These are phyloP conservation scores for Hipposideros armiger DNA, from an alignment of 2,113 vertebrate species.

Conservation along the genomic window DNA sequence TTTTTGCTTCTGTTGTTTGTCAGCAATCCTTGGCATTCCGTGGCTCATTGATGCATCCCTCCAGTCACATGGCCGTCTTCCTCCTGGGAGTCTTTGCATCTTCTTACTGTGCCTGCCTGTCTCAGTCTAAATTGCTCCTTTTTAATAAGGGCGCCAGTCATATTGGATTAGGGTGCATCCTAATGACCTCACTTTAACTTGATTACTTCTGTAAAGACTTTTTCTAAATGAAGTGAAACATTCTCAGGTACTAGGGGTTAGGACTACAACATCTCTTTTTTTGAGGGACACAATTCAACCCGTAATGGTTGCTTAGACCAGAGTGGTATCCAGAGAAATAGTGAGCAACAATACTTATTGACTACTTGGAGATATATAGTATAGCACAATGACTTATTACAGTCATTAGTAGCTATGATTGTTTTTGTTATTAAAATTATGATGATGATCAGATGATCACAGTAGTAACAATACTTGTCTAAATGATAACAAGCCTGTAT, in stretches of 20 bases:
- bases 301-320: background rate
- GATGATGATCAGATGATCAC: background rate
- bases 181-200: background rate
- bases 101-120: background rate
- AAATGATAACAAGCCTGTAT: background rate
- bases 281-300: background rate
- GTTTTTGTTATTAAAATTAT: constrained; percentile 30
- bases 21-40: background rate
- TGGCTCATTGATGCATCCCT: background rate
- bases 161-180: background rate
- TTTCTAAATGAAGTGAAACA: constrained; percentile 1
- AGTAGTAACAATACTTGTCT: background rate
- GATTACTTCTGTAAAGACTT: background rate
- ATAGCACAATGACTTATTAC: background rate
- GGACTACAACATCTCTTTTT: background rate
- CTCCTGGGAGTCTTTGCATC: background rate
- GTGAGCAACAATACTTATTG: background rate
- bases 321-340: background rate
- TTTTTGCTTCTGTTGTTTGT: background rate
- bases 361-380: background rate
- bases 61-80: background rate
- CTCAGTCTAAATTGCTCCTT: background rate
- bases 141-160: background rate
- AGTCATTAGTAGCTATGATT: background rate
- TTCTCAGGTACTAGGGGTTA: background rate